Base-by-base conservation (phyloP, 2,888 invertebrate genomes). In the Eupithecia subumbrata region DNA sequence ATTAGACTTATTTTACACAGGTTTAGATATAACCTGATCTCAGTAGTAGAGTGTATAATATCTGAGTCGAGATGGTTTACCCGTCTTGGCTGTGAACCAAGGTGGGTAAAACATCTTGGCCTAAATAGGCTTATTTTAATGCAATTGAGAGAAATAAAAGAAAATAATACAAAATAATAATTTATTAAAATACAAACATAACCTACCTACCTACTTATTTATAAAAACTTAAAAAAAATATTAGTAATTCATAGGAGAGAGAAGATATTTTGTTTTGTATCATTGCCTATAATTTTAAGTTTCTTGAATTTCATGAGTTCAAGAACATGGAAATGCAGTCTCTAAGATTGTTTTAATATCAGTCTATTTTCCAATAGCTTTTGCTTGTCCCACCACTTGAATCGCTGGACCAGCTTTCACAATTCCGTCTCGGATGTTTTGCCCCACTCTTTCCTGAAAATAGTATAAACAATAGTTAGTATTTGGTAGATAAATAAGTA, bases 391-490 rank as follows among this genome's bases (percentile, higher is more conserved):
- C 0, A 87, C 75, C 0, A 89, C 88, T 40, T 79, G 78, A 0
- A 89, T 81, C 0, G 89, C 89, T 40, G 89, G 89, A 0, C 85
- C 89, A 0, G 88, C 88, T 76, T 88, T 89, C 73, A 89, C 84
- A 76, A 89, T 67, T 0, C 88, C 89, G 73, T 89, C 82, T 3
- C 89, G 82, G 5, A 89, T 70, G 73, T 89, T 84, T 40, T 83
- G 84, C 3, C 87, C 88, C 0, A 86, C 79, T 76, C 83, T 82
- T 75, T 88, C 88, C 89, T 88, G 84, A 60, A 81, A 83, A 74
- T 56, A 22, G 11, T 22, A 66, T 11, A 66, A 66, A 34, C 30
- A 64, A 18, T n/a, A 2, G 52, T 52, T 52, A 52, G n/a, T 8
- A 52, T 3, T 9, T 52, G 52, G n/a, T 8, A 9, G 52, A 3